Evolutionary conservation across 1,140 invertebrate genomes (phyloP).

Genomic region (Aphelenchoides besseyi): DNA sequence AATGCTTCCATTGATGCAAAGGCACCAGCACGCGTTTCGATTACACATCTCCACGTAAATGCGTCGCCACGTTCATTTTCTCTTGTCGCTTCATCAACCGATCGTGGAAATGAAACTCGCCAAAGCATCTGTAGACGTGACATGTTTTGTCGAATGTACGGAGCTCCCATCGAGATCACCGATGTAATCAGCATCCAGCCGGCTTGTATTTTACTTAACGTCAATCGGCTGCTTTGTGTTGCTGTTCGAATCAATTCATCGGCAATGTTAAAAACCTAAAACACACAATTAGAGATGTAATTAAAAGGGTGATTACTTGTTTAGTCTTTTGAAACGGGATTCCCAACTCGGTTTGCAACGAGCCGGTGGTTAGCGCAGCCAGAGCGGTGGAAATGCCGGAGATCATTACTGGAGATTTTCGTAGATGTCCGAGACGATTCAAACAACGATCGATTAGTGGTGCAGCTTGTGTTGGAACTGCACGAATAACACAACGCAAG

Average conservation of each 20-base stretch:
- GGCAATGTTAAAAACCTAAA: slow-evolving; percentile 85
- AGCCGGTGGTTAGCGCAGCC: slow-evolving; percentile 85
- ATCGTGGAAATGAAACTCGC: slow-evolving; percentile 94
- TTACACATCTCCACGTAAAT: slow-evolving; percentile 96
- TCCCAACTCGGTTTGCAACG: slow-evolving; percentile 82
- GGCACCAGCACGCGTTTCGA: slow-evolving; percentile 91
- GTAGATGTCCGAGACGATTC: slow-evolving; percentile 72
- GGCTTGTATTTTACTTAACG: slow-evolving; percentile 86
- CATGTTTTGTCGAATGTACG: slow-evolving; percentile 80
- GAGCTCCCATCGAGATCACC: slow-evolving; percentile 85
- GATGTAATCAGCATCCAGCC: slow-evolving; percentile 95
- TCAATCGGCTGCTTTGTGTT: slow-evolving; percentile 84
- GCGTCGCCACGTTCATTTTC: slow-evolving; percentile 90
- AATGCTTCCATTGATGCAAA: slow-evolving; percentile 80
- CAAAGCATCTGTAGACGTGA: slow-evolving; percentile 89
- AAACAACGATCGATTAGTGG: slow-evolving; percentile 78
- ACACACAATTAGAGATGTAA: slow-evolving; percentile 63
- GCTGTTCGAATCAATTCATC: slow-evolving; percentile 92
- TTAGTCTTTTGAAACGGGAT: slow-evolving; percentile 75
- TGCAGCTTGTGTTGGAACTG: slow-evolving; percentile 86
- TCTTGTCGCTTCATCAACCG: slow-evolving; percentile 88
- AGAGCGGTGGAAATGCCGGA: slow-evolving; percentile 87
- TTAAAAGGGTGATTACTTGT: slow-evolving; percentile 26
- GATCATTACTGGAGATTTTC: slow-evolving; percentile 87
- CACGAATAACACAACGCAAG: slow-evolving; percentile 81